Evolutionary conservation across 1,140 invertebrate species (phyloP).

Genomic region (Caligus rogercresseyi): DNA sequence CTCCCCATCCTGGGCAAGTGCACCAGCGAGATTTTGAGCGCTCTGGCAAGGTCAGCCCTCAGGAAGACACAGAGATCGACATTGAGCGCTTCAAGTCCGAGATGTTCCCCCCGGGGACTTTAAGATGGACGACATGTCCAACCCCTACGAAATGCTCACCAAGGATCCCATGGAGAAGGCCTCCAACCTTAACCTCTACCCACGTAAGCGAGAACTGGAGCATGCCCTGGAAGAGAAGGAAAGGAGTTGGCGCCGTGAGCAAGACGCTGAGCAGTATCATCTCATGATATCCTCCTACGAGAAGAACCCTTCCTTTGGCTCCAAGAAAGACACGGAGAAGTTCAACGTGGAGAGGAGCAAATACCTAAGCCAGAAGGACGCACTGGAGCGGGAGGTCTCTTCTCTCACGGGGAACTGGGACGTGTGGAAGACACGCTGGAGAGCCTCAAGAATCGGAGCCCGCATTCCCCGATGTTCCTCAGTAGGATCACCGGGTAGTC

Average conservation of each 20-base stretch:
- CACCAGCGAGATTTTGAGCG: neutral
- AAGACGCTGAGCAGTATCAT: too few species aligned
- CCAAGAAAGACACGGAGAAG: neutral
- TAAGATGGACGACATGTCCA: constrained; percentile 13
- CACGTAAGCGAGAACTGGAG: constrained; percentile 6
- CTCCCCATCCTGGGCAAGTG: constrained; percentile 6
- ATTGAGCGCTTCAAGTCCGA: constrained; percentile 15
- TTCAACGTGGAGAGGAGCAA: neutral
- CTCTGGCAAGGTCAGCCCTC: neutral
- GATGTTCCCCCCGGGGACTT: constrained; percentile 4
- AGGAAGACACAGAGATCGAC: constrained; percentile 5
- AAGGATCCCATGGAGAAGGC: neutral
- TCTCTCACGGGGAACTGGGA: neutral
- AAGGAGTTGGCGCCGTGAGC: neutral
- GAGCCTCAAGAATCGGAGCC: neutral
- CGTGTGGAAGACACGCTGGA: neutral
- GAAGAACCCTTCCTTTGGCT: constrained; percentile 1
- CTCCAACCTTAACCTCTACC: constrained; percentile 15
- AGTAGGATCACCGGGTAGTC: neutral
- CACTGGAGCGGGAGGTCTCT: neutral
- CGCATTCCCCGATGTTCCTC: neutral
- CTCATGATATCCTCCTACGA: constrained; percentile 5
- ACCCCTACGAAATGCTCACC: neutral
- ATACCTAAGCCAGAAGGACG: neutral
- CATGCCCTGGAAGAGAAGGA: constrained; percentile 1